Conservation (phyloP, 30 jellyfish, hydroid and myxozoan genomes). For the Calvadosia cruxmelitensis region DNA sequence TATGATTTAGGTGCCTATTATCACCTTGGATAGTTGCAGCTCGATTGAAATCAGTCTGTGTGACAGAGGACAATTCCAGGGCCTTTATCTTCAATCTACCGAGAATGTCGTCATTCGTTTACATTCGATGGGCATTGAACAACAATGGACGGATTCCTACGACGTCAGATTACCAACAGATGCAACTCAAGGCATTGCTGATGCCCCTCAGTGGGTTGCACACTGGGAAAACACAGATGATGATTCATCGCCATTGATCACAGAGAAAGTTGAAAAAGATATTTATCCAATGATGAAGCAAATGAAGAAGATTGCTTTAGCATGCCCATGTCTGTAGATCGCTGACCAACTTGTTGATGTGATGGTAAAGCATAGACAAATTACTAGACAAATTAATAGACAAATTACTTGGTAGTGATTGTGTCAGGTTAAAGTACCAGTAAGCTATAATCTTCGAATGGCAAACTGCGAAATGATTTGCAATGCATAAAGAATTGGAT, state of each 20-base stretch:
- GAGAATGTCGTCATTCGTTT: constrained; percentile 4
- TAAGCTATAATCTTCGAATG: no score
- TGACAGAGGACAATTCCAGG: constrained; percentile 26
- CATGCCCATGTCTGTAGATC: no score
- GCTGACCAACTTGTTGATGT: no score
- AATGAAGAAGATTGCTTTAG: neutral
- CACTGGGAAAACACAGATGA: constrained; percentile 58
- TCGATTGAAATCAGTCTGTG: constrained; percentile 21
- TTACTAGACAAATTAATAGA: no score
- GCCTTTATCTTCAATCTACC: constrained; percentile 49
- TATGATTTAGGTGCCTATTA: constrained; percentile 47
- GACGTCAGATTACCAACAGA: neutral
- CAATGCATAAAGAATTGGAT: no score
- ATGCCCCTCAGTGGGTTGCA: constrained; percentile 55
- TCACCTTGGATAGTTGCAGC: constrained; percentile 54
- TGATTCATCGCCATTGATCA: constrained; percentile 25
- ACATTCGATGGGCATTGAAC: constrained; percentile 7
- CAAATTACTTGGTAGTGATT: no score
- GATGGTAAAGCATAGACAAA: no score
- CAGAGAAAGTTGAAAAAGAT: constrained; percentile 50
- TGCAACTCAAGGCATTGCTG: constrained; percentile 13
- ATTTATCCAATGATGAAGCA: constrained; percentile 22
- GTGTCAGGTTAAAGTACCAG: no score
- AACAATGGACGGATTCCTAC: constrained; percentile 2
- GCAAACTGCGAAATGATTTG: no score